Base-by-base conservation (phyloP, 2,797 vertebrate species). In the Coluber constrictor region DNA sequence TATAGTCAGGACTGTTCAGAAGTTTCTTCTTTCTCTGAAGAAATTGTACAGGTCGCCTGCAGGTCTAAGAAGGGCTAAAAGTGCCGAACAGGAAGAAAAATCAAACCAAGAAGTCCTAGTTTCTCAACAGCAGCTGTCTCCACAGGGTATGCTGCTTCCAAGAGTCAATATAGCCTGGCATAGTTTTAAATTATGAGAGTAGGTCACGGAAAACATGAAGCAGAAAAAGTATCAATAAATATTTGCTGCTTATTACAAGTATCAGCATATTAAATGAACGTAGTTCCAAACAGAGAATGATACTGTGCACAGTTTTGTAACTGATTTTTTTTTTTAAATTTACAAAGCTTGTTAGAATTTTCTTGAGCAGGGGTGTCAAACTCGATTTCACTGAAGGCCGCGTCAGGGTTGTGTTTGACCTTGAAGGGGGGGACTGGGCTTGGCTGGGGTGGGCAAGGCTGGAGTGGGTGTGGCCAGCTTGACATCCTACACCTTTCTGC, bases 151-250 rank as follows among this genome's bases (percentile, higher is more conserved):
- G 74, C 32, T 16, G 86, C n/a, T 92, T 90, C 87, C 27, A 90
- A 91, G 90, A 95, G 47, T 3, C 16, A 96, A 29, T 29, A 20
- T 32, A 9, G 5, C 89, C 54, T 1, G 74, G 87, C 25, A 83
- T 91, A 70, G 86, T 93, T 88, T 94, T 93, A 94, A 95, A 94
- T 93, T 93, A 95, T 51, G 90, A 95, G 57, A 2, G 1, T 74
- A 74, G 70, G 7, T 37, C 70, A 74, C 61, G 37, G 15, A 89
- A 93, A 94, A 47, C 27, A 90, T 92, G 23, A 92, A 95, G n/a
- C 4, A 91, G 94, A 70, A 47, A 47, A 47, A 83, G 70, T n/a
- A 54, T 15, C 83, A 92, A 43, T 63, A 91, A 57, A 94, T 63
- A 43, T 51, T 59, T 29, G 57, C 74, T 93, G 93, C n/a, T 87